Percentiles rank a stretch among this genome's conserved stretches.
Evolutionary conservation across 1,140 invertebrate species (phyloP).

Genomic region (Drosophila nasuta): DNA sequence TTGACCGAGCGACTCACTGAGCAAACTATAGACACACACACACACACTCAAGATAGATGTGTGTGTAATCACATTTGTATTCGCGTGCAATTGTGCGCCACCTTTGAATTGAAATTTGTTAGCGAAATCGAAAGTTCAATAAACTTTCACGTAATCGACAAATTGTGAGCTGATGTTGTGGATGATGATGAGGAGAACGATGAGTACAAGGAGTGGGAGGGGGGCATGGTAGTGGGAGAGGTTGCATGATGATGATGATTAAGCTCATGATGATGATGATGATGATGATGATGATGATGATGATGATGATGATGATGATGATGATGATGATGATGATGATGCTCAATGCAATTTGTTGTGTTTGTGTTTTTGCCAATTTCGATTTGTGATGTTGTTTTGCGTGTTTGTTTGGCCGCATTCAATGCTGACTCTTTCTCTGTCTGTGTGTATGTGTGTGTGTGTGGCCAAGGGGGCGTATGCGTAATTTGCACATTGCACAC

Average conservation of each 20-base stretch:
- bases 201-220: too few relatives aligned
- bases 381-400: conserved; percentile 18
- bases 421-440: conserved; percentile 17
- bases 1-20: conserved; percentile 80
- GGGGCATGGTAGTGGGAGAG: too few relatives aligned
- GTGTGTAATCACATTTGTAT: conserved; percentile 9
- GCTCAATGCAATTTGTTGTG: conserved; percentile 12
- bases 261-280: not conserved
- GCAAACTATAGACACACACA: conserved; percentile 40
- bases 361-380: conserved; percentile 12
- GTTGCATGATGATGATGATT: not conserved
- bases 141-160: conserved; percentile 81
- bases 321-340: conserved; percentile 8
- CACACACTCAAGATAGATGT: conserved; percentile 10
- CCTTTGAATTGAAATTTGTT: conserved; percentile 68
- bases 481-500: conserved; percentile 35
- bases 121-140: conserved; percentile 84
- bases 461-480: conserved; percentile 46
- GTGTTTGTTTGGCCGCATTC: conserved; percentile 40
- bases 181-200: not conserved
- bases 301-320: not conserved
- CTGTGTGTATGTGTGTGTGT: too few relatives aligned
- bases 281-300: not conserved
- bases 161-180: conserved; percentile 21
- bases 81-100: conserved; percentile 48